These are phyloP conservation scores for Chelon auratus DNA, from an alignment of 2,797 vertebrate genomes.

Conservation along the genomic window DNA sequence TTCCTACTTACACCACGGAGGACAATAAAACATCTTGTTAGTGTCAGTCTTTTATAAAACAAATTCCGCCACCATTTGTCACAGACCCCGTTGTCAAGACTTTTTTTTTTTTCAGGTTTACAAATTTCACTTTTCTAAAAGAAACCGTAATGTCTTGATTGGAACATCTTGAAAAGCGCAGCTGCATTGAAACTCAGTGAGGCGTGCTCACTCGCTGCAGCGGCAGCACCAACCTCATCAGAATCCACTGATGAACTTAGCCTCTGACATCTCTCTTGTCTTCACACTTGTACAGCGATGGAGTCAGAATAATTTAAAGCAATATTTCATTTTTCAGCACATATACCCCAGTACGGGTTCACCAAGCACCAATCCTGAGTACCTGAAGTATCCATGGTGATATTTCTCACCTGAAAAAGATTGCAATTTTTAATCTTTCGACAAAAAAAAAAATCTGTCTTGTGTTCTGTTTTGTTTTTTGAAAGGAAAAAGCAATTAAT, in stretches of 20 bases:
- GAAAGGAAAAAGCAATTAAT: not conserved
- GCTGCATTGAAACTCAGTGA: slow-evolving; percentile 81
- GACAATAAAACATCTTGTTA: slow-evolving; percentile 2
- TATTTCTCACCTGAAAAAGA: slow-evolving; percentile 14
- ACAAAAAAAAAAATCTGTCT: not conserved
- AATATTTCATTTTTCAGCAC: slow-evolving; percentile 59
- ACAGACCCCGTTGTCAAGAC: slow-evolving; percentile 35
- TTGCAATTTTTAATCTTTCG: not conserved
- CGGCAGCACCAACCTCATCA: slow-evolving; percentile 81
- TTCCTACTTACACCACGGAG: slow-evolving; percentile 21
- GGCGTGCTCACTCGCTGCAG: slow-evolving; percentile 73
- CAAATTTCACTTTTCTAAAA: slow-evolving; percentile 60
- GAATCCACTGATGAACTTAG: slow-evolving; percentile 83
- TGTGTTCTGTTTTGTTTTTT: not conserved
- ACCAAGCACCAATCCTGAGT: slow-evolving; percentile 20
- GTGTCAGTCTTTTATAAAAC: slow-evolving; percentile 32
- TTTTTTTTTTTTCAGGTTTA: slow-evolving; percentile 59
- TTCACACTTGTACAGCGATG: slow-evolving; percentile 70
- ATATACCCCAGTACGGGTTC: slow-evolving; percentile 20
- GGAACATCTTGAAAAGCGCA: slow-evolving; percentile 79
- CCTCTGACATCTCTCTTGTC: slow-evolving; percentile 84
- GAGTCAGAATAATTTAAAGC: slow-evolving; percentile 75
- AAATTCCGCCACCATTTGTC: slow-evolving; percentile 5
- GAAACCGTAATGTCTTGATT: slow-evolving; percentile 82
- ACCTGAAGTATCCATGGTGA: slow-evolving; percentile 29